Base-by-base conservation (phyloP, 2,113 vertebrate genomes). In the Nyctereutes procyonoides region DNA sequence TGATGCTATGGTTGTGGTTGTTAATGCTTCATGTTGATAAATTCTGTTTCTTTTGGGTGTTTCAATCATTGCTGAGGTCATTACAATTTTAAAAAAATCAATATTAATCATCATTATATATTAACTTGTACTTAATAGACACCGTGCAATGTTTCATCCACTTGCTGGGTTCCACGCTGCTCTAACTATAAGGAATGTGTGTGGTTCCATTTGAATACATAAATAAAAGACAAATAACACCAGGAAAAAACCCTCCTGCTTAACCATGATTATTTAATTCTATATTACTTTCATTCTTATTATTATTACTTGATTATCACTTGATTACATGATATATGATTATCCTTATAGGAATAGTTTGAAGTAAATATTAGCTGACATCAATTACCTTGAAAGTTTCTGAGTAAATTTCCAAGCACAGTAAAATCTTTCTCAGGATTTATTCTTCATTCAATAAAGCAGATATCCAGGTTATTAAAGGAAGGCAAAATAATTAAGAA, bases 401-500 rank as follows among this genome's bases (percentile, higher is more conserved):
- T 79, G 55, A 96, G 60, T 71, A 69, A 81, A 88, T 82, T 86
- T 63, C 51, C 86, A 92, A 92, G 26, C 69, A 69, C 65, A 74
- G 83, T 53, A 58, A 92, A 94, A 90, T 48, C 8, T 73, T 88
- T 77, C 26, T 91, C 28, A 16, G 10, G 38, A 10, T 8, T 32
- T 43, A 60, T 12, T 38, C 22, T 53, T 73, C 26, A 86, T 12
- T 79, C 3, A n/a, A 16, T n/a, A 67, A 94, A 79, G 9, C 20
- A 96, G 28, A 80, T 35, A 53, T 9, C 24, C 2, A 24, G 48
- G 4, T 60, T 87, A 73, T 38, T 79, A 81, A 83, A 38, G 30
- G 9, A 79, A 95, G 94, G 13, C 2, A 93, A 96, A 97, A 63
- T 51, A 55, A 62, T 77, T 71, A 65, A n/a, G 12, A 86, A 93